Percentiles rank a stretch among this genome's conserved stretches.
phyloP scores from a whole-genome alignment of 30 jellyfish, hydroid and myxozoan genomes.

The Aurelia aurita region DNA sequence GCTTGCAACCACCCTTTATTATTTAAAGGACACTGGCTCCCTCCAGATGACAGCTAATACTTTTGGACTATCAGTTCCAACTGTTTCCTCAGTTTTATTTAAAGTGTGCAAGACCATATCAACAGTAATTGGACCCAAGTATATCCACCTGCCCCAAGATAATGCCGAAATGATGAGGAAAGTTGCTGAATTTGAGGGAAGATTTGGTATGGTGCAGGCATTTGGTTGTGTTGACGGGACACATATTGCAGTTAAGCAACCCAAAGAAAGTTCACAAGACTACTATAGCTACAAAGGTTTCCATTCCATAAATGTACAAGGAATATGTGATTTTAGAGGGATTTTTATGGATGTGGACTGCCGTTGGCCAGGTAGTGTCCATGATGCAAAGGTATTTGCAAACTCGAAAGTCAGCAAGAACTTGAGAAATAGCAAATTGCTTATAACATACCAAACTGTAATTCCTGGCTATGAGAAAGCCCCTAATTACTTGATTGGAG shows the following conservation, averaged over 20 bases:
- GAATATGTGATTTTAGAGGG: conserved; percentile 34
- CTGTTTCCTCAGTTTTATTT: neutral
- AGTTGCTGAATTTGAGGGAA: conserved; percentile 31
- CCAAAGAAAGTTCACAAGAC: conserved; percentile 16
- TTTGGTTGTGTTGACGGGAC: conserved; percentile 44
- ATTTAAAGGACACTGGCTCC: conserved; percentile 15
- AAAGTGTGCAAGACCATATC: neutral
- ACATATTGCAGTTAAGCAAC: conserved; percentile 16
- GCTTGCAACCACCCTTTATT: neutral
- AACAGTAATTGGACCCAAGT: conserved; percentile 22
- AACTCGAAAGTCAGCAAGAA: conserved; percentile 35
- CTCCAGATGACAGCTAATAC: neutral
- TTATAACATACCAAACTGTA: neutral
- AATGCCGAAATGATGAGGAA: conserved; percentile 10
- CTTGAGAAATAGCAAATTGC: conserved; percentile 11
- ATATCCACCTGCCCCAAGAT: conserved; percentile 7
- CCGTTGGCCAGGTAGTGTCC: conserved; percentile 55
- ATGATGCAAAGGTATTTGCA: conserved; percentile 49
- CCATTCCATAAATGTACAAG: conserved; percentile 13
- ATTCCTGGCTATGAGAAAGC: conserved; percentile 19
- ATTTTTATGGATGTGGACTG: conserved; percentile 31
- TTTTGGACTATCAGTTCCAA: neutral
- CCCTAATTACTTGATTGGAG: conserved; percentile 73
- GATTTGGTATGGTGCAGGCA: conserved; percentile 42
- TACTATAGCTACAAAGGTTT: conserved; percentile 20